Evolutionary conservation across 2,888 invertebrate species (phyloP).

Genomic region (Reticulitermes lucifugus): DNA sequence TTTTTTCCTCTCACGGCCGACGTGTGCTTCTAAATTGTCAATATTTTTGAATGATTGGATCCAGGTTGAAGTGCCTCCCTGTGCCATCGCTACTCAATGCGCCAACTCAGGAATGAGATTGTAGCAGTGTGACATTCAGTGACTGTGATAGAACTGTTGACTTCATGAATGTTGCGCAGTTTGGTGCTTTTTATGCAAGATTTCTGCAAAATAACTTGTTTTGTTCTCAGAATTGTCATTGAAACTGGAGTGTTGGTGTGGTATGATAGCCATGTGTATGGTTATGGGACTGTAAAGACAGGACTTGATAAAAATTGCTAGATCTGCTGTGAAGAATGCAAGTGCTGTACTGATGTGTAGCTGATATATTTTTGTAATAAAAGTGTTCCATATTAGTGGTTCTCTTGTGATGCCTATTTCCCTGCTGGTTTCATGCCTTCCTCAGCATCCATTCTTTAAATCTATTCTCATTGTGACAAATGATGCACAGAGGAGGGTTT

Average conservation of each 20-base stretch:
- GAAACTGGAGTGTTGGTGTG: not conserved
- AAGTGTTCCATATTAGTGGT: not conserved
- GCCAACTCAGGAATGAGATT: not conserved
- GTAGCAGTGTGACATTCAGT: not conserved
- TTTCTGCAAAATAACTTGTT: not conserved
- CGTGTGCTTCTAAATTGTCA: not conserved
- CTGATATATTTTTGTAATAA: conserved; percentile 1
- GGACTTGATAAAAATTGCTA: not conserved
- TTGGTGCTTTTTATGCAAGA: not conserved
- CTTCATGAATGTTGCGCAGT: not conserved
- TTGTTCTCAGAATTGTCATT: not conserved
- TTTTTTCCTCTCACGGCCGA: not conserved
- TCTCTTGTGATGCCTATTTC: not conserved
- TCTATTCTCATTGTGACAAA: not conserved
- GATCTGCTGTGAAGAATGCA: not conserved
- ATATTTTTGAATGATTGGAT: not conserved
- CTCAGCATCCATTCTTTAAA: not conserved
- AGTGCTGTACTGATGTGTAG: not conserved
- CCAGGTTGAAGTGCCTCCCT: not conserved
- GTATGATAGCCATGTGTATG: not conserved
- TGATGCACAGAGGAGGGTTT: not conserved
- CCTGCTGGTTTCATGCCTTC: not conserved
- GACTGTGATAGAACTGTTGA: conserved; percentile 5
- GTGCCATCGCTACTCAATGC: not conserved
- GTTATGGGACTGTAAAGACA: not conserved